These are phyloP conservation scores for Notamacropus eugenii DNA, from an alignment of 2,797 vertebrate genomes.

Conservation along the genomic window DNA sequence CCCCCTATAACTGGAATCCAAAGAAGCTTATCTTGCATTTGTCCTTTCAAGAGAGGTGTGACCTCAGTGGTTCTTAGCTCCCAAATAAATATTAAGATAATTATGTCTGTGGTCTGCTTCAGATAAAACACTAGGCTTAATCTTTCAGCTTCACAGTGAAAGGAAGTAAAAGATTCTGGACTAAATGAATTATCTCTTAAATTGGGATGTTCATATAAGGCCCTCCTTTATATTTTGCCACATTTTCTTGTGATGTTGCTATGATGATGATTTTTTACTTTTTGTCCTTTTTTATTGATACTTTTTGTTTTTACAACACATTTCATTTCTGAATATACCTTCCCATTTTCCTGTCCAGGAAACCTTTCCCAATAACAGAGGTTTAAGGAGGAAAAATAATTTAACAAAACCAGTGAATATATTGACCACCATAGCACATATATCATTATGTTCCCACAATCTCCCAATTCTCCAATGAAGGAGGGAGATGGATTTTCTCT, in stretches of 20 bases:
- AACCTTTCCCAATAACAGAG: background rate
- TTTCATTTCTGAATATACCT: background rate
- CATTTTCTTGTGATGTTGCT: background rate
- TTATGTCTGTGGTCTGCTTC: background rate
- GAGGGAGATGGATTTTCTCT: background rate
- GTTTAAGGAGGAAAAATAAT: background rate
- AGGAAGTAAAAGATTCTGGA: background rate
- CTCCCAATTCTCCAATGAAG: background rate
- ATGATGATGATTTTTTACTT: background rate
- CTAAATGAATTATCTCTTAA: slow-evolving; percentile 23
- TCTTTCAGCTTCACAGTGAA: background rate
- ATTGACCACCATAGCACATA: background rate
- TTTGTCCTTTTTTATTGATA: background rate
- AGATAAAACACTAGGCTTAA: slow-evolving; percentile 28
- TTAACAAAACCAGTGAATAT: background rate
- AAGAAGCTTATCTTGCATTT: slow-evolving; percentile 61
- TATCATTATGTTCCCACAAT: background rate
- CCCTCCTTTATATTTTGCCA: background rate
- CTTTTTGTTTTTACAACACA: background rate
- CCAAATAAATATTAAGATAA: slow-evolving; percentile 57
- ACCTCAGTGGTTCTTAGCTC: slow-evolving; percentile 42
- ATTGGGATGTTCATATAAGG: slow-evolving; percentile 8
- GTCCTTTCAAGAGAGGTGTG: slow-evolving; percentile 50
- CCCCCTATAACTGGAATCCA: slow-evolving; percentile 44
- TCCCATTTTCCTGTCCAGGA: background rate